A percentile compares a stretch with the other conserved stretches of the same genome.
Conservation (phyloP, 2,888 invertebrate genomes). For the Idaea aversata region DNA sequence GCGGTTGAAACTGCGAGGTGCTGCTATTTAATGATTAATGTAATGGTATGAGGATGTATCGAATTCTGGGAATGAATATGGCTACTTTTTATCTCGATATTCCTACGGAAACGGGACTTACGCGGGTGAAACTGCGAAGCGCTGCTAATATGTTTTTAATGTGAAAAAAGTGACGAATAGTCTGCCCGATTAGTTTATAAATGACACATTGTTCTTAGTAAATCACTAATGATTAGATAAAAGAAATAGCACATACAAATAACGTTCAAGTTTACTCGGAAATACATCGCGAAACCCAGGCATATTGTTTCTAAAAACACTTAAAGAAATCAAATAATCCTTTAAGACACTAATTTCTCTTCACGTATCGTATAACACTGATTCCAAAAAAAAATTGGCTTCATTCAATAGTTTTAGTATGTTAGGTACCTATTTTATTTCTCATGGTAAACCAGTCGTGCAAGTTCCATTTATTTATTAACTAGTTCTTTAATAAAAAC, state of each 20-base stretch:
- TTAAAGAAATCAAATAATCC: neutral
- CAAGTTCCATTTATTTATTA: neutral
- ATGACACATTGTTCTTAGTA: neutral
- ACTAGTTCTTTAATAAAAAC: neutral
- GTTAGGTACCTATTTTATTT: neutral
- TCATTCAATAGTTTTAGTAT: neutral
- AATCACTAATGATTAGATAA: constrained; percentile 12
- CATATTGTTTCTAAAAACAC: constrained; percentile 9
- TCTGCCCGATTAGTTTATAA: neutral
- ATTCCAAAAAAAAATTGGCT: neutral
- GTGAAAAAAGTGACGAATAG: neutral
- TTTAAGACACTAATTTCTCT: neutral
- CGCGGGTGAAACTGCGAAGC: neutral
- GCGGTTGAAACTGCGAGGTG: too few species aligned
- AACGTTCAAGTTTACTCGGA: constrained; percentile 22
- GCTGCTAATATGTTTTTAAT: neutral
- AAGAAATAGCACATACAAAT: constrained; percentile 19
- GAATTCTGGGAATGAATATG: too few species aligned
- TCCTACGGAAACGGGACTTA: neutral
- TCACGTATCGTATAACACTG: constrained; percentile 1
- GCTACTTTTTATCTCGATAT: too few species aligned
- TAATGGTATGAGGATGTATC: too few species aligned
- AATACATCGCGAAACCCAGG: constrained; percentile 25
- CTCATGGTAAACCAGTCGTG: neutral
- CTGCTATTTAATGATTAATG: too few species aligned